Conservation (phyloP, 2,888 invertebrate species). For the Drosophila infuscata region DNA sequence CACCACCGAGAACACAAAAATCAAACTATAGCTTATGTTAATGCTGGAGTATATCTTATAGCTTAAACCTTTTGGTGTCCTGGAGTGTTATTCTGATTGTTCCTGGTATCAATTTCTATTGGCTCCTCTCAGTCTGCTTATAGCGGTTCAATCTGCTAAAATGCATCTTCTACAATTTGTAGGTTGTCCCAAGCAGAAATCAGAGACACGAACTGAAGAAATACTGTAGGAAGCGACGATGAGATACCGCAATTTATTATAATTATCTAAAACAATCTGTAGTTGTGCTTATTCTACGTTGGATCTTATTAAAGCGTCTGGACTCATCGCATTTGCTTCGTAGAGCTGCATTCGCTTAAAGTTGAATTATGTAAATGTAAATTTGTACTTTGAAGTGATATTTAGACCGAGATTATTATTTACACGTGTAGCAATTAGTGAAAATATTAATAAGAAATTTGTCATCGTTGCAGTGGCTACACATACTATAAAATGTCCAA, state of each 20-base stretch:
- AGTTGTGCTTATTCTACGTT: not conserved
- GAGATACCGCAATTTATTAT: not conserved
- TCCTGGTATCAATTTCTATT: not conserved
- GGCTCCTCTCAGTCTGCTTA: not conserved
- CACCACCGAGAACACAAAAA: too few relatives aligned
- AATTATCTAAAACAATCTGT: not conserved
- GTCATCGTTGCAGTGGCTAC: slow-evolving; percentile 89
- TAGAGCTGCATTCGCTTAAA: not conserved
- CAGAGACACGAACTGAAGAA: too few relatives aligned
- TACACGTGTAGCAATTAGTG: not conserved
- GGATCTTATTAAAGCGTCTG: not conserved
- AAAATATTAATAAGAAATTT: not conserved
- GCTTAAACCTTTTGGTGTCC: not conserved
- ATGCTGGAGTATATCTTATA: not conserved
- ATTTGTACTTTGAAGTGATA: not conserved
- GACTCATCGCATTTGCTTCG: not conserved
- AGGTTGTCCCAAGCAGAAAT: too few relatives aligned
- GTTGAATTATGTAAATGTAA: not conserved
- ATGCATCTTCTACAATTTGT: not conserved
- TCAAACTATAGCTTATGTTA: too few relatives aligned
- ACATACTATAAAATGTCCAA: slow-evolving; percentile 99
- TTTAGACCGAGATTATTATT: not conserved
- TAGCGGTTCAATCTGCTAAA: not conserved
- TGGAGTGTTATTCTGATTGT: not conserved
- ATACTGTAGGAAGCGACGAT: not conserved